Evolutionary conservation across 2,113 vertebrate species (phyloP), one percentile per base, ranked within the genome.

Genomic region (Datnioides undecimradiatus): DNA sequence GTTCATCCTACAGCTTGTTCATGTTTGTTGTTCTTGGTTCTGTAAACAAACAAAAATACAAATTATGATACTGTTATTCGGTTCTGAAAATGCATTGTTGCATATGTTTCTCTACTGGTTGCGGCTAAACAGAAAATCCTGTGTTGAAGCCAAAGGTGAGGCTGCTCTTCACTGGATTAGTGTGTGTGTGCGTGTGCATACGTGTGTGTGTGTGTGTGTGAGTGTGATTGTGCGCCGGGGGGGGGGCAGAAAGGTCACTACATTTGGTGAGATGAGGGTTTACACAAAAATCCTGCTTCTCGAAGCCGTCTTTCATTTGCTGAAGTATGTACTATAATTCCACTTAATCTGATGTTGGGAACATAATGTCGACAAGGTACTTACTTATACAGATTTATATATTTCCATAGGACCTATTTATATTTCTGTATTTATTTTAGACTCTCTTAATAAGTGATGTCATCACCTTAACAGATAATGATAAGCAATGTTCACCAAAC

Each of bases 341-440:
- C 67, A 81, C 82, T 78, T 88, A 84, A 88, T 92, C 86, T 91
- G 76, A 85, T 86, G 66, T 83, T 91, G 76, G 74, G 54, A 85
- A 72, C 78, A 68, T 92, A 83, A 78, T 55, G 63, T 86, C 38
- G 68, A 90, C 73, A 80, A 60, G 79, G 72, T 85, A 88, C 65
- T 79, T 85, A 82, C 54, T 55, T 89, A 77, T 89, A 87, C 75
- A 86, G 77, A 90, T 85, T 81, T 91, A 79, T 92, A 88, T 90
- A 90, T 93, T 93, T 92, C 82, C 88, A 88, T 92, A 90, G 82
- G 77, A 90, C 80, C 49, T 91, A 82, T 90, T 94, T 93, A 88
- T 90, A 93, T 90, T 93, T 92, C 63, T 91, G 90, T 87, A 86
- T 93, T 94, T 76, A 77, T 92, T 93, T 93, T 85, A 92, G 91